These are phyloP conservation scores for Gymnoscopelus braueri DNA, from an alignment of 2,797 vertebrate genomes.

Conservation along the genomic window DNA sequence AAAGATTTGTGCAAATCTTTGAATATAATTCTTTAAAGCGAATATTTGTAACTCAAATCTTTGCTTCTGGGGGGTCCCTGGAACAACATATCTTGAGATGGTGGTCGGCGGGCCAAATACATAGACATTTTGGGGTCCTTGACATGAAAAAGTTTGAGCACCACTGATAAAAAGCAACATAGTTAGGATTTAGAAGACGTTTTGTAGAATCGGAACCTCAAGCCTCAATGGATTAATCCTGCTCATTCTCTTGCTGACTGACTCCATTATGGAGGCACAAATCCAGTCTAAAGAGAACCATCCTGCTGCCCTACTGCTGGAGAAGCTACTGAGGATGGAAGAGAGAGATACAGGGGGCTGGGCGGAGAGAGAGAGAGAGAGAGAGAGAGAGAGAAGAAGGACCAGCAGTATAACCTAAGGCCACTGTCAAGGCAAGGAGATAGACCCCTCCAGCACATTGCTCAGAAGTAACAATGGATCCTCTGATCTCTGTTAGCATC, in stretches of 20 bases:
- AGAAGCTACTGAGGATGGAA: slow-evolving; percentile 51
- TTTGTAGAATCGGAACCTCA: too few species aligned
- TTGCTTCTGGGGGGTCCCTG: too few species aligned
- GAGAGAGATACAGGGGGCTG: slow-evolving; percentile 36
- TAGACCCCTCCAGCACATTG: slow-evolving; percentile 15
- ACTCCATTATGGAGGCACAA: slow-evolving; percentile 81
- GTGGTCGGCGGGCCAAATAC: too few species aligned
- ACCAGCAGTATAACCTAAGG: slow-evolving; percentile 53
- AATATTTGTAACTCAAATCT: too few species aligned
- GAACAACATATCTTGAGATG: too few species aligned
- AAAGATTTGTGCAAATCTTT: too few species aligned
- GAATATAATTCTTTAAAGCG: too few species aligned
- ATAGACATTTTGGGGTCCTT: too few species aligned
- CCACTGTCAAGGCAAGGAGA: slow-evolving; percentile 48
- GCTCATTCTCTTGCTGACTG: slow-evolving; percentile 83
- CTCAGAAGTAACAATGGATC: slow-evolving; percentile 50
- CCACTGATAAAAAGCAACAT: too few species aligned
- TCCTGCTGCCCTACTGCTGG: slow-evolving; percentile 54
- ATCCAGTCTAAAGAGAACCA: slow-evolving; percentile 77
- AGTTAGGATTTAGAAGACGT: too few species aligned
- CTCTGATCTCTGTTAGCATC: slow-evolving; percentile 35
- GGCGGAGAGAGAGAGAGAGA: slow-evolving; percentile 32
- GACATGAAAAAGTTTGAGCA: too few species aligned
- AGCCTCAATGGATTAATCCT: slow-evolving; percentile 85
- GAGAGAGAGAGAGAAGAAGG: slow-evolving; percentile 43